phyloP scores from a whole-genome alignment of 2,888 invertebrate species.

The Eristalis arbustorum region DNA sequence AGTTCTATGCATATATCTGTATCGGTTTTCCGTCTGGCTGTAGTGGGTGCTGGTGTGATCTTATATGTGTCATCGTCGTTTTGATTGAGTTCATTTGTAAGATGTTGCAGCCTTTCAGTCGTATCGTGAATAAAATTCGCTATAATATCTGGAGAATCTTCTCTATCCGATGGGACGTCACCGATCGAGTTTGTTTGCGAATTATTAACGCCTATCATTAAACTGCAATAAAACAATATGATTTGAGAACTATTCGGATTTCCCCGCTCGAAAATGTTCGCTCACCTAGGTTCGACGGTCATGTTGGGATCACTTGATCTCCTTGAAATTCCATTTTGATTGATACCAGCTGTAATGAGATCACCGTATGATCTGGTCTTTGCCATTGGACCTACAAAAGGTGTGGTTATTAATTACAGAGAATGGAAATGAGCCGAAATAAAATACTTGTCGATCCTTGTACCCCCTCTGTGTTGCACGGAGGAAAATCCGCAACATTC shows the following conservation, averaged over 20 bases:
- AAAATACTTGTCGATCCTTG: conserved; percentile 75
- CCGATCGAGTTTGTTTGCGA: conserved; percentile 78
- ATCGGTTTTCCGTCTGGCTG: conserved; percentile 49
- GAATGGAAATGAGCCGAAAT: background rate
- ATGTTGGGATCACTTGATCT: conserved; percentile 93
- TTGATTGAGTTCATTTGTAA: conserved; percentile 76
- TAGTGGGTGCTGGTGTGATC: conserved; percentile 18
- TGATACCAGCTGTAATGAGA: conserved; percentile 84
- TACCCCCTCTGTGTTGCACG: conserved; percentile 75
- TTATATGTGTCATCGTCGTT: conserved; percentile 72
- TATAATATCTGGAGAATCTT: conserved; percentile 74
- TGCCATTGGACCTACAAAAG: conserved; percentile 83
- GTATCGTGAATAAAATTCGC: conserved; percentile 75
- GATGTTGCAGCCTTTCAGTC: conserved; percentile 75
- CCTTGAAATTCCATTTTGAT: conserved; percentile 83
- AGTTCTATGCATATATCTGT: conserved; percentile 30
- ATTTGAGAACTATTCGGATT: too few relatives aligned
- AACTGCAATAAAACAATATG: conserved; percentile 70
- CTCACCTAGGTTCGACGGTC: conserved; percentile 86
- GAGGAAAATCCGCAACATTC: conserved; percentile 79
- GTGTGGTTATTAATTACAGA: background rate
- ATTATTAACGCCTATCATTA: conserved; percentile 75
- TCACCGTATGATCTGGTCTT: conserved; percentile 94
- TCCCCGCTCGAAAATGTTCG: background rate
- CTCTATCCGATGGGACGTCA: conserved; percentile 76